Percentiles rank a stretch among this genome's conserved stretches.
phyloP scores from a whole-genome alignment of 2,113 vertebrate genomes.

The Sula dactylatra region DNA sequence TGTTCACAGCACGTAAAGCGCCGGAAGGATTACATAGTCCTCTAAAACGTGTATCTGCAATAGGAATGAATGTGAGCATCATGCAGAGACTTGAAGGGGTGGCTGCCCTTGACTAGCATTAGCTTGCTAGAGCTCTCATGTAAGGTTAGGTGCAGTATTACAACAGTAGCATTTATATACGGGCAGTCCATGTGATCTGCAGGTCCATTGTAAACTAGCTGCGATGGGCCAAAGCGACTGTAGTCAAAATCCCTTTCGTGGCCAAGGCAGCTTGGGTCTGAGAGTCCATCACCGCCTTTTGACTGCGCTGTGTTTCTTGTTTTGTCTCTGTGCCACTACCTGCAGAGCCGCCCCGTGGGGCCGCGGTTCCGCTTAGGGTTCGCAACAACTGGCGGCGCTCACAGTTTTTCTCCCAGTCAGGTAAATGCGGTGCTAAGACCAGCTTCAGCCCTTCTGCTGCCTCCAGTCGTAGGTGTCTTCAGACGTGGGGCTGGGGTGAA shows the following conservation, averaged over 20 bases:
- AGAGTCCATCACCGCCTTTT: neutral
- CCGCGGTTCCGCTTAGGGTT: conserved; percentile 79
- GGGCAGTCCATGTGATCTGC: neutral
- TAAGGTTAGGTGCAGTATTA: too few relatives aligned
- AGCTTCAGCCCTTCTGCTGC: conserved; percentile 31
- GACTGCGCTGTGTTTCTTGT: conserved; percentile 54
- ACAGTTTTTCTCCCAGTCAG: conserved; percentile 90
- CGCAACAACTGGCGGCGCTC: conserved; percentile 88
- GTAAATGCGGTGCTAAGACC: conserved; percentile 75
- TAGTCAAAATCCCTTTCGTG: neutral
- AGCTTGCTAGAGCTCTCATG: neutral
- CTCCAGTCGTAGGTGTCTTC: neutral
- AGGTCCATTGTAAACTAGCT: neutral
- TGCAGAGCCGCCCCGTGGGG: conserved; percentile 73
- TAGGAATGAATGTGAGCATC: neutral
- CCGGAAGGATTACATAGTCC: neutral
- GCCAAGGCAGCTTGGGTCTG: neutral
- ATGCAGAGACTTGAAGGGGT: neutral
- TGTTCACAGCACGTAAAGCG: neutral
- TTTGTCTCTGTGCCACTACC: conserved; percentile 64
- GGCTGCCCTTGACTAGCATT: neutral
- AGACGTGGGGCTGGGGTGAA: neutral
- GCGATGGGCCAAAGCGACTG: rapidly evolving
- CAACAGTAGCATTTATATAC: too few relatives aligned
- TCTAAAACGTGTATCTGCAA: neutral